These are phyloP conservation scores for Rallus limicola DNA, from an alignment of 2,113 vertebrate genomes.

Conservation along the genomic window DNA sequence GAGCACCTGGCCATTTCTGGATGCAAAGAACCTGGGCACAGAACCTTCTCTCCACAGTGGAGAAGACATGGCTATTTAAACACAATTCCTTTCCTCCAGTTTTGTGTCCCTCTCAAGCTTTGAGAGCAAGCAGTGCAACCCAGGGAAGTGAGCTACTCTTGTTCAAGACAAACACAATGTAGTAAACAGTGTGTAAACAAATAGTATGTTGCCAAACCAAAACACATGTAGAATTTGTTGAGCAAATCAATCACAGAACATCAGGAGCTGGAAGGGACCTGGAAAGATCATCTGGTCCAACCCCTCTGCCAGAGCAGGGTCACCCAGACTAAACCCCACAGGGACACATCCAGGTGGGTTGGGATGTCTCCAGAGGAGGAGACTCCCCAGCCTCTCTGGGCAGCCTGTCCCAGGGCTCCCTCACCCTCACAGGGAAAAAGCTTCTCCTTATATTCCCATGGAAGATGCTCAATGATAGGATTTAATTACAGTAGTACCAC, in stretches of 20 bases:
- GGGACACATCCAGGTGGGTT: too few relatives aligned
- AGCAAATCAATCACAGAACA: not conserved
- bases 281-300: too few relatives aligned
- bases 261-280: too few relatives aligned
- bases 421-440: too few relatives aligned
- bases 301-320: too few relatives aligned
- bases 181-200: not conserved
- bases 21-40: not conserved
- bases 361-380: too few relatives aligned
- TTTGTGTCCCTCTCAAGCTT: not conserved
- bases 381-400: too few relatives aligned
- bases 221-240: not conserved
- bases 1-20: not conserved
- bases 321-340: too few relatives aligned
- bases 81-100: not conserved
- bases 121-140: not conserved
- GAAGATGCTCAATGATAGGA: not conserved
- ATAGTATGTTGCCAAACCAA: not conserved
- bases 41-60: not conserved
- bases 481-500: not conserved
- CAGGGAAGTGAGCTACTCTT: not conserved
- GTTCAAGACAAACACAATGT: not conserved
- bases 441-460: too few relatives aligned
- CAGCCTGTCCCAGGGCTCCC: too few relatives aligned
- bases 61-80: not conserved